These are phyloP conservation scores for Solenodon paradoxus DNA, from an alignment of 2,113 vertebrate genomes.

Conservation along the genomic window DNA sequence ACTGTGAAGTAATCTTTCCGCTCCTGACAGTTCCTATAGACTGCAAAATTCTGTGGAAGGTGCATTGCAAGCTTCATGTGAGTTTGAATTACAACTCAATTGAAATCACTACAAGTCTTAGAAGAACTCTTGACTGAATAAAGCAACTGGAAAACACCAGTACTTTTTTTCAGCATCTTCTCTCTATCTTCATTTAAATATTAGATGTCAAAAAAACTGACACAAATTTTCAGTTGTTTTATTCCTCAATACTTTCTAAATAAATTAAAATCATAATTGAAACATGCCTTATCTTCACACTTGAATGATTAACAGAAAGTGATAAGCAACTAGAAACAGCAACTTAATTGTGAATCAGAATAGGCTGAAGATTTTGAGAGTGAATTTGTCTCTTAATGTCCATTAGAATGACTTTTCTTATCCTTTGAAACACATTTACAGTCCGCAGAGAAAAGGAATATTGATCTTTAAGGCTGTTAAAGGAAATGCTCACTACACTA, in stretches of 20 bases:
- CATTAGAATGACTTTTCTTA: constrained; percentile 58
- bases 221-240: constrained; percentile 25
- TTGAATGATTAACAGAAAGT: constrained; percentile 34
- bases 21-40: constrained; percentile 83
- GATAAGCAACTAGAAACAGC: constrained; percentile 22
- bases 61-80: constrained; percentile 77
- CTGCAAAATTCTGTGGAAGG: constrained; percentile 80
- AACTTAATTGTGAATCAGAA: constrained; percentile 35
- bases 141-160: constrained; percentile 55
- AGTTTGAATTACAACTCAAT: constrained; percentile 83
- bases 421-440: constrained; percentile 64
- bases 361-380: constrained; percentile 42
- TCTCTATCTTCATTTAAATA: constrained; percentile 49
- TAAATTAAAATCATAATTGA: constrained; percentile 36
- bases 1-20: constrained; percentile 81
- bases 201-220: constrained; percentile 10
- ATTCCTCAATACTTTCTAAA: constrained; percentile 43
- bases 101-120: constrained; percentile 81
- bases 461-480: constrained; percentile 61
- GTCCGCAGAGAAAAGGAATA: constrained; percentile 59
- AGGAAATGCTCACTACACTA: constrained; percentile 23
- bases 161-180: neutral
- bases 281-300: neutral
- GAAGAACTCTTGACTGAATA: constrained; percentile 57
- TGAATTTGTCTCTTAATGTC: constrained; percentile 57